These are phyloP conservation scores for Chironex yamaguchii DNA, from an alignment of 30 jellyfish, hydroid and myxozoan species.

Conservation along the genomic window DNA sequence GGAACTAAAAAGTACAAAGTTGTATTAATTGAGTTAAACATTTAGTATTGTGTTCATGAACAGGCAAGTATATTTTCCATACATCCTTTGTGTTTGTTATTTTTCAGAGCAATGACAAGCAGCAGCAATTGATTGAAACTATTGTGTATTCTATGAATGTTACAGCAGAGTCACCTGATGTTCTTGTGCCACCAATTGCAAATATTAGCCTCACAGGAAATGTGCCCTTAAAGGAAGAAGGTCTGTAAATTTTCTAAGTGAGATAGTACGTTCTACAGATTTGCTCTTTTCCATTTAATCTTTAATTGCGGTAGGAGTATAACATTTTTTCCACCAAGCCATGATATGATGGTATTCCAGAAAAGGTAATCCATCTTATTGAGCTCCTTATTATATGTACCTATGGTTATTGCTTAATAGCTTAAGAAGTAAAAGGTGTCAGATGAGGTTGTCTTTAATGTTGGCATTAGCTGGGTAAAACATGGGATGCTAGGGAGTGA, in stretches of 20 bases:
- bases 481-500: too few relatives aligned
- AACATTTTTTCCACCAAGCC: too few relatives aligned
- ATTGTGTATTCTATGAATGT: slow-evolving; percentile 64
- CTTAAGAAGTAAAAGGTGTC: too few relatives aligned
- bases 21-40: too few relatives aligned
- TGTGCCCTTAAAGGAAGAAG: slow-evolving; percentile 55
- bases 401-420: not conserved
- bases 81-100: slow-evolving; percentile 1
- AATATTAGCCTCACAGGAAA: slow-evolving; percentile 60
- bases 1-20: too few relatives aligned
- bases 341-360: not conserved
- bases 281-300: too few relatives aligned
- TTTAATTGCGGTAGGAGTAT: too few relatives aligned
- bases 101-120: not conserved
- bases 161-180: slow-evolving; percentile 53
- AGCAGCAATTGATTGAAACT: slow-evolving; percentile 26
- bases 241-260: slow-evolving; percentile 10
- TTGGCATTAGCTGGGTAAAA: too few relatives aligned
- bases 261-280: too few relatives aligned
- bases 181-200: slow-evolving; percentile 41
- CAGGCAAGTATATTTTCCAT: too few relatives aligned
- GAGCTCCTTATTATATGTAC: not conserved
- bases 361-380: not conserved
- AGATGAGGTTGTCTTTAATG: too few relatives aligned
- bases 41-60: too few relatives aligned